Evolutionary conservation across 2,113 vertebrate genomes (phyloP).

Genomic region (Labrus mixtus): DNA sequence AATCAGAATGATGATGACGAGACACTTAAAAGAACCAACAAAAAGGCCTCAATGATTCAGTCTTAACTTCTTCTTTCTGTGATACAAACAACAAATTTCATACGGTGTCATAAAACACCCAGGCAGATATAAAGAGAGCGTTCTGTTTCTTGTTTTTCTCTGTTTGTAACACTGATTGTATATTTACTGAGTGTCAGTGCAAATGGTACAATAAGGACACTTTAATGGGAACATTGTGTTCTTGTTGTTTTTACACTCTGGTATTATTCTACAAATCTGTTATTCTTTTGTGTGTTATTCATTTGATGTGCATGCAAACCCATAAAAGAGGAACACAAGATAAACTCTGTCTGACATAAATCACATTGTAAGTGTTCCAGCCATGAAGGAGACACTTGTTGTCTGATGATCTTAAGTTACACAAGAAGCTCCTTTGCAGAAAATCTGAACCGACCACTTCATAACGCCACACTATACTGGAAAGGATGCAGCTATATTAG

Average conservation of each 20-base stretch:
- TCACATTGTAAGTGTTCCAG: neutral
- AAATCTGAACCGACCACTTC: neutral
- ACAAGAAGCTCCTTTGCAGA: neutral
- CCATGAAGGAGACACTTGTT: conserved; percentile 1
- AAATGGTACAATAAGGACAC: neutral
- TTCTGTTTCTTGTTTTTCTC: too few relatives aligned
- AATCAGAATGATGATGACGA: conserved; percentile 22
- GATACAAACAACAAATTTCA: neutral
- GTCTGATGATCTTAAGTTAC: neutral
- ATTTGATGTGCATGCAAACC: neutral
- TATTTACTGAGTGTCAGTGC: too few relatives aligned
- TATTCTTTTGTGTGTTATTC: neutral
- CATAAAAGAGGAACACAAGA: neutral
- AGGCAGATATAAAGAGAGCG: too few relatives aligned
- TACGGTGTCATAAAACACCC: too few relatives aligned
- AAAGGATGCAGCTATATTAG: neutral
- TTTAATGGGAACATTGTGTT: neutral
- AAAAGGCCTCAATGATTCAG: conserved; percentile 6
- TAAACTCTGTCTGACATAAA: neutral
- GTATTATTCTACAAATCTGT: neutral
- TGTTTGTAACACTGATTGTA: too few relatives aligned
- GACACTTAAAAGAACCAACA: conserved; percentile 25
- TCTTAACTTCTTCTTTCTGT: neutral
- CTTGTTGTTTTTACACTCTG: neutral
- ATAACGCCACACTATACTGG: neutral